Base-by-base conservation (phyloP, 1,140 invertebrate species). In the Delia radicum region DNA sequence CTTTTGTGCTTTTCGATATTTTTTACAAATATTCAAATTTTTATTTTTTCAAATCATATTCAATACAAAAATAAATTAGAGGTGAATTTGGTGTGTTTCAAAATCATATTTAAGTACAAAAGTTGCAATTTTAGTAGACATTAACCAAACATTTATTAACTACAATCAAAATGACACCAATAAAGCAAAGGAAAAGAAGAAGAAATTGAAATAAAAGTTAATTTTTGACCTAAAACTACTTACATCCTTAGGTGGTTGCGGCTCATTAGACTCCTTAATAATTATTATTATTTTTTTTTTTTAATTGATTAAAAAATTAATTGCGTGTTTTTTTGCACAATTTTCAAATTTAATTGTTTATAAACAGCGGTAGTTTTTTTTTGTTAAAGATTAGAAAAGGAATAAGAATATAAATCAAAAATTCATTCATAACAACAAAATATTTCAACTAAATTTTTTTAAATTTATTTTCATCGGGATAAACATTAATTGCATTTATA, bases 221-320 rank as follows among this genome's bases (percentile, higher is more conserved):
- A 26, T 48, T 24, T 73, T 31, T 55, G 18, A 7, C 18, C n/a
- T 75, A 29, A 72, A 77, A 78, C 82, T 83, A 84, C 82, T 84
- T 84, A 84, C 82, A 81, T 84, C 82, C 82, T 84, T 84, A 33
- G 81, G 48, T 55, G 48, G 48, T 55, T 55, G 15, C 5, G 48
- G 65, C 29, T 69, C 65, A 21, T 69, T 69, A 33, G 65, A 37
- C 31, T 69, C 65, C 65, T 69, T 7, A 69, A 33, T 69, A 81
- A 80, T 83, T 80, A 80, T 84, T 81, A 79, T 81, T 81, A 2
- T 61, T 69, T 37, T 37, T 37, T 33, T 24, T 42, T 69, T 21
- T 69, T 69, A 69, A 63, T 69, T 31, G 71, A 6, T 55, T 55
- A 4, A 21, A 55, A 37, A 2, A 5, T 42, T 42, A 42, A 42